Evolutionary conservation across 2,797 vertebrate species (phyloP), one percentile per base, ranked within the genome.

Genomic region (Megalops cyprinoides): DNA sequence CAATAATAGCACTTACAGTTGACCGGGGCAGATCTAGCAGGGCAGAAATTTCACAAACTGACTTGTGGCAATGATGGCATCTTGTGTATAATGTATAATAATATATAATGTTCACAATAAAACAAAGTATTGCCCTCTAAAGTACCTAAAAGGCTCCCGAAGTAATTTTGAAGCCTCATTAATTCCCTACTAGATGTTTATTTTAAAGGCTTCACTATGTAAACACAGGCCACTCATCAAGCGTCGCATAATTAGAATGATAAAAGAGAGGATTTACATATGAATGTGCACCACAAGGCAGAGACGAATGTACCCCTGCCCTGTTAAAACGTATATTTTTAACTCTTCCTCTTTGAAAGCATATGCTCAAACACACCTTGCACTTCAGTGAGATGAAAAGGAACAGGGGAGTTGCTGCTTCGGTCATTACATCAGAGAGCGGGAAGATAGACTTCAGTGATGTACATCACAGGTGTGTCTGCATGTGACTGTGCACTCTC

Each of bases 221-320:
- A 81, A 88, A 87, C n/a, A 79, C 42, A 31, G 82, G 62, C 79
- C 86, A 87, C 86, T 89, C 83, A 25, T 83, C 78, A 86, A 81
- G 83, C 74, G 81, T 76, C 58, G 78, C 83, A 74, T 83, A 82
- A 86, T 74, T 79, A 28, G 77, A 73, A 46, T 83, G 80, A 85
- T 85, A 85, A 89, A 90, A 89, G 84, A 84, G 60, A 79, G 78
- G 83, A 92, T 93, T 91, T 91, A 86, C 90, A 92, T 87, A 91
- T 91, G 88, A 92, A 90, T 86, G 74, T 71, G 71, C 83, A 83
- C 82, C 81, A 85, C 83, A 87, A 86, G 84, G 87, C 87, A 83
- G 81, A 83, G 90, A 84, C 84, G 76, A 87, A 87, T 83, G 82
- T 28, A 20, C 20, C 77, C 25, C 56, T 31, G 76, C 15, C 44